Conservation (phyloP, 2,113 vertebrate genomes). For the Paracanthobrama guichenoti region DNA sequence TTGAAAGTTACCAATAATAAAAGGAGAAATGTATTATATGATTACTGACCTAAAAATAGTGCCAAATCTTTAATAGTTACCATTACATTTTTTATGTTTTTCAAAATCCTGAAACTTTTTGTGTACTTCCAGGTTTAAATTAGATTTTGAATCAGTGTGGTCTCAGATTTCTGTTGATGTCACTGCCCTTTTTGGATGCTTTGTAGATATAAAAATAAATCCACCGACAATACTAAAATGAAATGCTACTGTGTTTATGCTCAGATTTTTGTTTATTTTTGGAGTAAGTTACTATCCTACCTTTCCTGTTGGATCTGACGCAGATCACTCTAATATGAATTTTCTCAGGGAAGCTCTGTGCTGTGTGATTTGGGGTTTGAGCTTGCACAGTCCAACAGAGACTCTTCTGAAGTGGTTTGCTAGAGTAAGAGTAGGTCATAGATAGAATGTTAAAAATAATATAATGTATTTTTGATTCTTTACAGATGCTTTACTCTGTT, state of each 20-base stretch:
- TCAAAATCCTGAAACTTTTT: not conserved
- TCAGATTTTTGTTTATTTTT: too few species aligned
- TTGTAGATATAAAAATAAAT: too few species aligned
- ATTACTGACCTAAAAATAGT: not conserved
- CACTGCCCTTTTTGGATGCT: too few species aligned
- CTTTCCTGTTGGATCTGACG: too few species aligned
- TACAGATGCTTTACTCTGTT: not conserved
- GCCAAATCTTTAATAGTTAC: not conserved
- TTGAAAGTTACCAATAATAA: not conserved
- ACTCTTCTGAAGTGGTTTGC: constrained; percentile 29
- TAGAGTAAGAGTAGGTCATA: not conserved
- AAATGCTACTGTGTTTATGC: too few species aligned
- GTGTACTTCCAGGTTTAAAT: not conserved
- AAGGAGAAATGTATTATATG: not conserved
- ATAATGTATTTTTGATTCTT: not conserved
- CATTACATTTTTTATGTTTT: not conserved
- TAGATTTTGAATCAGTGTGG: too few species aligned
- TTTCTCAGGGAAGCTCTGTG: not conserved
- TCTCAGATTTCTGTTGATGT: not conserved
- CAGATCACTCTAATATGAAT: too few species aligned
- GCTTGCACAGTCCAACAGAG: constrained; percentile 24
- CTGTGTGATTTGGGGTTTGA: not conserved
- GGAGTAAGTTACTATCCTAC: too few species aligned
- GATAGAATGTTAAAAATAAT: not conserved
- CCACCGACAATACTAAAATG: too few species aligned